phyloP scores from a whole-genome alignment of 2,888 invertebrate species.

The Trissolcus brochymenae region DNA sequence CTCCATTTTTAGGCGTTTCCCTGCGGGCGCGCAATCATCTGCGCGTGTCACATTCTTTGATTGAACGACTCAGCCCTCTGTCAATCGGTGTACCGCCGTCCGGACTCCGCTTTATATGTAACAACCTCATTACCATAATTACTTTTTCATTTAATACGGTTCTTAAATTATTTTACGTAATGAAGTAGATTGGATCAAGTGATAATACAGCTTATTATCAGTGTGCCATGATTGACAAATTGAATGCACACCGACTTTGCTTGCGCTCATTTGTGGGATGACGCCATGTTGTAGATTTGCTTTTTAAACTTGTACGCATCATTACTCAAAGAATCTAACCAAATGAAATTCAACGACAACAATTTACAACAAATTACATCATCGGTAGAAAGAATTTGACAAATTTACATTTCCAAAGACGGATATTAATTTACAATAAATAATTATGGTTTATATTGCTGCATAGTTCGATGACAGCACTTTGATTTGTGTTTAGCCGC shows the following conservation, averaged over 20 bases:
- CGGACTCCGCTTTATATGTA: slow-evolving; percentile 23
- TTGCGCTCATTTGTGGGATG: background rate
- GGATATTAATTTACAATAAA: background rate
- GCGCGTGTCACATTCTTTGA: slow-evolving; percentile 47
- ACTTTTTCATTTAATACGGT: slow-evolving; percentile 32
- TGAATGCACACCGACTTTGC: background rate
- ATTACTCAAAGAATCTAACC: no score
- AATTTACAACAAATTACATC: no score
- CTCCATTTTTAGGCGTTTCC: slow-evolving; percentile 19
- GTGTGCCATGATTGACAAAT: slow-evolving; percentile 6
- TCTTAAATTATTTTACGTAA: slow-evolving; percentile 46
- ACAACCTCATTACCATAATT: slow-evolving; percentile 49
- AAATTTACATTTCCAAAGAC: no score
- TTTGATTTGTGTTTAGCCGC: slow-evolving; percentile 22
- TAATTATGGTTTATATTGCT: background rate
- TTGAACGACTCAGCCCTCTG: slow-evolving; percentile 42
- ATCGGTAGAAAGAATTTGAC: no score
- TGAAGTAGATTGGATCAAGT: slow-evolving; percentile 25
- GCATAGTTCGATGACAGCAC: slow-evolving; percentile 22
- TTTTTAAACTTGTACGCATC: background rate
- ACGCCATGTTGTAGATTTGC: background rate
- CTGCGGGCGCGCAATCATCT: slow-evolving; percentile 30
- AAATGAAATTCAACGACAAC: no score
- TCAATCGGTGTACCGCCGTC: slow-evolving; percentile 40
- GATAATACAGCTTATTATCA: slow-evolving; percentile 13